Percentiles rank a stretch among this genome's conserved stretches.
Evolutionary conservation across 2,113 vertebrate species (phyloP).

Genomic region (Apistogramma diplotaenia): DNA sequence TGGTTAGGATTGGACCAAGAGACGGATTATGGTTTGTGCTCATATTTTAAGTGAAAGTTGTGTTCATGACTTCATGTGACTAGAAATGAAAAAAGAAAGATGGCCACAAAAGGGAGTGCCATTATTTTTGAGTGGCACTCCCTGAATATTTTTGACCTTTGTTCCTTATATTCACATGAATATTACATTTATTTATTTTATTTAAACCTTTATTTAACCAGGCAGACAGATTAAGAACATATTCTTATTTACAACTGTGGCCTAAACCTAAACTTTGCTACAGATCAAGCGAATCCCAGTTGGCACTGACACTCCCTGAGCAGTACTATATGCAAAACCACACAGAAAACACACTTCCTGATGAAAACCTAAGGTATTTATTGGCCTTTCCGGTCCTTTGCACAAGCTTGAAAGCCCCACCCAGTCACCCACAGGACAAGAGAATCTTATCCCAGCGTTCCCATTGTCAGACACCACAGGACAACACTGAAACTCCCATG

Average conservation of each 20-base stretch:
- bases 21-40: neutral
- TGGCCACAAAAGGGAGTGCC: too few relatives aligned
- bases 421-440: neutral
- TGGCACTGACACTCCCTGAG: neutral
- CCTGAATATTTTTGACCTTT: neutral
- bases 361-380: neutral
- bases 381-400: neutral
- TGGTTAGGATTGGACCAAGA: neutral
- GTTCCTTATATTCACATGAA: too few relatives aligned
- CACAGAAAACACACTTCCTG: neutral
- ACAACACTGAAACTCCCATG: neutral
- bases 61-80: neutral
- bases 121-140: too few relatives aligned
- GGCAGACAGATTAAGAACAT: too few relatives aligned
- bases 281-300: neutral
- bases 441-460: neutral
- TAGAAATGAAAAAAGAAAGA: neutral
- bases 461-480: neutral
- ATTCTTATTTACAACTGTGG: too few relatives aligned
- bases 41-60: neutral
- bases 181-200: too few relatives aligned
- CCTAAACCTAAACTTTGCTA: too few relatives aligned
- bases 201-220: too few relatives aligned
- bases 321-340: neutral
- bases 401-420: neutral